Conservation (phyloP, 2,113 vertebrate species). For the Myotis yumanensis region DNA sequence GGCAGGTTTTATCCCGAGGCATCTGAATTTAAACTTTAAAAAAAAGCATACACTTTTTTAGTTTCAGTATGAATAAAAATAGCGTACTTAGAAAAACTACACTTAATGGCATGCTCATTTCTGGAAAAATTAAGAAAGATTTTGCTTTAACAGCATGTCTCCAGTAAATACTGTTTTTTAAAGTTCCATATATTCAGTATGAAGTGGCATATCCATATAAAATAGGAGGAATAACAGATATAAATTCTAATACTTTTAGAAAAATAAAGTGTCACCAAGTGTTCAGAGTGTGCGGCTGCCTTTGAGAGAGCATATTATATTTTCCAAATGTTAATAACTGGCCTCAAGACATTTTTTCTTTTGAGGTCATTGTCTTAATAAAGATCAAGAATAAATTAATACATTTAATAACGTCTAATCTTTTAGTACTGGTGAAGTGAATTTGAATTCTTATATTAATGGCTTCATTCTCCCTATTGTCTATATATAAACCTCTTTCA, state of each 20-base stretch:
- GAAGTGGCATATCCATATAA: not conserved
- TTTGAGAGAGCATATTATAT: not conserved
- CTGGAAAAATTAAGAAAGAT: slow-evolving; percentile 9
- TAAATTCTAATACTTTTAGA: not conserved
- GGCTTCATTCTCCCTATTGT: slow-evolving; percentile 37
- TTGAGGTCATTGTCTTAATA: slow-evolving; percentile 7
- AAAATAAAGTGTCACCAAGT: not conserved
- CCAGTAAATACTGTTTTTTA: not conserved
- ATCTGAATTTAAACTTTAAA: slow-evolving; percentile 38
- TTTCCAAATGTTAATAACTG: not conserved
- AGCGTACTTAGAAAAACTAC: not conserved
- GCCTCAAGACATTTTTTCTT: not conserved
- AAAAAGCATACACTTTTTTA: slow-evolving; percentile 10
- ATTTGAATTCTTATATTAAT: slow-evolving; percentile 62
- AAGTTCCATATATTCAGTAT: not conserved
- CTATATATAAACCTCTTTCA: slow-evolving; percentile 41
- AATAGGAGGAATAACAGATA: not conserved
- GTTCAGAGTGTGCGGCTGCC: not conserved
- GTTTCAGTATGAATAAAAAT: slow-evolving; percentile 38
- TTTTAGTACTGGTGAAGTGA: slow-evolving; percentile 50
- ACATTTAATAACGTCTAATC: not conserved
- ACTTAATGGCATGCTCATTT: not conserved
- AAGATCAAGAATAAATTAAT: slow-evolving; percentile 14
- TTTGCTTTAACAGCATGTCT: not conserved
- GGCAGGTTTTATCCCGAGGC: slow-evolving; percentile 25